These are phyloP conservation scores for Columbina picui DNA, from an alignment of 2,113 vertebrate species.

Conservation along the genomic window DNA sequence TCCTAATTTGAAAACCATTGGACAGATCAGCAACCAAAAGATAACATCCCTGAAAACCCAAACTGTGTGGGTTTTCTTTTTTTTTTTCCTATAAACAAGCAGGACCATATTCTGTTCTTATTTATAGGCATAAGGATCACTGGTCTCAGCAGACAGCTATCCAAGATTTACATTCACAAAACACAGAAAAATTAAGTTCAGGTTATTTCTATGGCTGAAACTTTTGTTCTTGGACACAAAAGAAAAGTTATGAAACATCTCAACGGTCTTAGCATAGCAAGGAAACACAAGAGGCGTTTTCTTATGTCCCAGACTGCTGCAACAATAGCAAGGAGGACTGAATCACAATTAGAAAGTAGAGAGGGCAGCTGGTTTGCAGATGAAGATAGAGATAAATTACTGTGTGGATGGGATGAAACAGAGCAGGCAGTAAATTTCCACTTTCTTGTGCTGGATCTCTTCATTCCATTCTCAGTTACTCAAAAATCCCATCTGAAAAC, in stretches of 20 bases:
- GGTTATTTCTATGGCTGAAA: neutral
- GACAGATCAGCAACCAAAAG: constrained; percentile 37
- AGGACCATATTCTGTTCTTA: constrained; percentile 1
- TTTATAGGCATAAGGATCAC: neutral
- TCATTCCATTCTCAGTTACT: neutral
- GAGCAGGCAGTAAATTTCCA: constrained; percentile 31
- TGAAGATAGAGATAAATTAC: constrained; percentile 39
- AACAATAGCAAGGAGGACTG: neutral
- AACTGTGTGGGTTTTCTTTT: neutral
- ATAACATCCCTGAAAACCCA: neutral
- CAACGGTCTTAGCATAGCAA: neutral
- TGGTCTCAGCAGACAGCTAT: neutral
- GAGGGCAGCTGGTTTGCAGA: constrained; percentile 18
- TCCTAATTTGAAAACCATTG: constrained; percentile 33
- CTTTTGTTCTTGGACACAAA: neutral
- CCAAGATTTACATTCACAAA: constrained; percentile 28
- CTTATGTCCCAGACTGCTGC: neutral
- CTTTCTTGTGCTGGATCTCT: neutral
- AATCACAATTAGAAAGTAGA: neutral
- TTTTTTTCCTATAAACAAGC: neutral
- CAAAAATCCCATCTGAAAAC: constrained; percentile 27
- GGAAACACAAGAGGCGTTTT: neutral
- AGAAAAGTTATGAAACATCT: neutral
- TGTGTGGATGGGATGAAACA: neutral
- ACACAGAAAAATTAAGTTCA: neutral